A percentile compares a stretch with the other conserved stretches of the same genome.
Evolutionary conservation across 2,113 vertebrate genomes (phyloP).

Genomic region (Numenius arquata): DNA sequence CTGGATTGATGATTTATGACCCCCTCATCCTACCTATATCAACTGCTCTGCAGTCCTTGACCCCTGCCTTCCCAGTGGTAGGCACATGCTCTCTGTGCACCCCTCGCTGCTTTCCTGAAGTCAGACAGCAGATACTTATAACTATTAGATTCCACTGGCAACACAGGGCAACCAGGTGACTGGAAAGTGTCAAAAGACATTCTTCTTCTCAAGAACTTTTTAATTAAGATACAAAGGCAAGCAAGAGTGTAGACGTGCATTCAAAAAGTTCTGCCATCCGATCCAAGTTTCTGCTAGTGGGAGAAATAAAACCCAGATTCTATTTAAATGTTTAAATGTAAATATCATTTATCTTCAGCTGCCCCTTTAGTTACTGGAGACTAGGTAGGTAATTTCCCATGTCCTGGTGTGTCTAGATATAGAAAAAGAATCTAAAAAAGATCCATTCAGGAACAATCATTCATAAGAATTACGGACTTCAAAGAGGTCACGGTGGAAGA

Average conservation of each 20-base stretch:
- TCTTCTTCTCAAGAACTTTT: not conserved
- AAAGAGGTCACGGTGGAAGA: not conserved
- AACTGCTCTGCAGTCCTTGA: not conserved
- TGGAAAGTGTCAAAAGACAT: not conserved
- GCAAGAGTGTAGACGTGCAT: accelerated
- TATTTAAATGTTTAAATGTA: not conserved
- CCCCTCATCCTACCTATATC: not conserved
- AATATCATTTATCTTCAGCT: not conserved
- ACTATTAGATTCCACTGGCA: not conserved
- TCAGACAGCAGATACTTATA: not conserved
- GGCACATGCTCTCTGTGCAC: not conserved
- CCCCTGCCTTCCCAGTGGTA: not conserved
- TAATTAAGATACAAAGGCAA: not conserved
- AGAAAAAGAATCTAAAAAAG: not conserved
- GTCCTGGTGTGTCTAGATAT: not conserved
- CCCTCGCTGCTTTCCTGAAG: not conserved
- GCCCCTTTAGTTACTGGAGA: not conserved
- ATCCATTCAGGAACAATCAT: not conserved
- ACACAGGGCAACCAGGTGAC: not conserved
- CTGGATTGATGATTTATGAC: not conserved
- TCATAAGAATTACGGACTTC: not conserved
- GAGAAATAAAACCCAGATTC: too few species aligned
- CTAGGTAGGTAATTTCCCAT: not conserved
- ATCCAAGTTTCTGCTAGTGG: not conserved
- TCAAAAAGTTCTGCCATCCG: not conserved